Conservation (phyloP, 2,113 vertebrate species). For the Apodemus sylvaticus region DNA sequence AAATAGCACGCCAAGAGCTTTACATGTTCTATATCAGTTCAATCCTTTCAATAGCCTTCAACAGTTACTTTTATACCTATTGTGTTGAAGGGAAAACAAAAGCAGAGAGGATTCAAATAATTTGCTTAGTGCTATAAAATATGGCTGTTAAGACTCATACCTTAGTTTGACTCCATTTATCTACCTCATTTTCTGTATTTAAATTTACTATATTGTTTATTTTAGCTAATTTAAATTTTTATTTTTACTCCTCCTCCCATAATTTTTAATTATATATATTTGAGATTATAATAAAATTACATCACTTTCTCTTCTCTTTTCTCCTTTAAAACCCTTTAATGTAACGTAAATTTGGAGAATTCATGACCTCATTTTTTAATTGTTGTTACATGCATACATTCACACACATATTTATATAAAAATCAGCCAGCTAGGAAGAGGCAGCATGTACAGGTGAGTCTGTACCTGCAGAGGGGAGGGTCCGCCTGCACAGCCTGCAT, state of each 20-base stretch:
- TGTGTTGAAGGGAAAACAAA: constrained; percentile 27
- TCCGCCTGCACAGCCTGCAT: too few relatives aligned
- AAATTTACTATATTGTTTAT: neutral
- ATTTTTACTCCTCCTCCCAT: neutral
- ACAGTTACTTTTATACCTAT: neutral
- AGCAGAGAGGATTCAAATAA: neutral
- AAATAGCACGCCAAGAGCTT: neutral
- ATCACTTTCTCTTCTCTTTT: neutral
- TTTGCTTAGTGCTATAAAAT: neutral
- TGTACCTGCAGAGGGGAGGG: too few relatives aligned
- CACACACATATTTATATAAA: neutral
- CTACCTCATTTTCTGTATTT: neutral
- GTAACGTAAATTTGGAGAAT: neutral
- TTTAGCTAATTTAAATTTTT: neutral
- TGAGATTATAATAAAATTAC: neutral
- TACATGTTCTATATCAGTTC: neutral
- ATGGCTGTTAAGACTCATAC: neutral
- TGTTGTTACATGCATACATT: neutral
- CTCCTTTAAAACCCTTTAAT: neutral
- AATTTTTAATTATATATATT: neutral
- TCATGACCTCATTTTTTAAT: neutral
- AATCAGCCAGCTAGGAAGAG: too few relatives aligned
- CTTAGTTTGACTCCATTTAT: neutral
- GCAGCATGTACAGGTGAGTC: too few relatives aligned
- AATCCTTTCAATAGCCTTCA: neutral